phyloP scores from a whole-genome alignment of 1,140 invertebrate species.

The Trichoplusia ni region DNA sequence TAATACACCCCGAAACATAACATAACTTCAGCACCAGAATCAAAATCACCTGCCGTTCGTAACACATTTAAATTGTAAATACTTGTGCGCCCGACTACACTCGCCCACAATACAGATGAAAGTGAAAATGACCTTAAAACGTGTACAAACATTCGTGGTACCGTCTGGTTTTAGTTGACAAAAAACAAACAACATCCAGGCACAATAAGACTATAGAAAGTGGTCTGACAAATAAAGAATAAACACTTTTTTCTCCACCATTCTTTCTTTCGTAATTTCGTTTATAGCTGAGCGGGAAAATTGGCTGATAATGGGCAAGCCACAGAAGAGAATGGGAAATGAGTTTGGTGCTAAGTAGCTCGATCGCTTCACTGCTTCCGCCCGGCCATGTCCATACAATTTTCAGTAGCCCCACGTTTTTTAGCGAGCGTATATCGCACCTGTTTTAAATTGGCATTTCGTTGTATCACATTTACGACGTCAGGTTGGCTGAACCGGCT shows the following conservation, averaged over 20 bases:
- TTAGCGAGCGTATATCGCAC: neutral
- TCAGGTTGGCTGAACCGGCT: neutral
- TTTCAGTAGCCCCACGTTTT: neutral
- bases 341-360: neutral
- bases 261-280: slow-evolving; percentile 29
- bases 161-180: slow-evolving; percentile 42
- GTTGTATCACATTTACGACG: neutral
- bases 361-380: too few species aligned
- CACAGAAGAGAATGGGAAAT: slow-evolving; percentile 24
- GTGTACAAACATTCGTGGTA: slow-evolving; percentile 32
- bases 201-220: slow-evolving; percentile 45
- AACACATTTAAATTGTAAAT: slow-evolving; percentile 37
- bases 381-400: neutral
- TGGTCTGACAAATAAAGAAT: slow-evolving; percentile 13
- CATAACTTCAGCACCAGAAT: neutral
- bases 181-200: slow-evolving; percentile 41
- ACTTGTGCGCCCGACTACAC: slow-evolving; percentile 15
- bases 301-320: slow-evolving; percentile 29
- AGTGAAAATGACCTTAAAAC: slow-evolving; percentile 43
- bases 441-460: neutral
- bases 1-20: too few species aligned
- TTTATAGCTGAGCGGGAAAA: slow-evolving; percentile 25
- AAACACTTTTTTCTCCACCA: neutral
- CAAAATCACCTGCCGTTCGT: neutral
- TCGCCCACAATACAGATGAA: slow-evolving; percentile 28